Base-by-base conservation (phyloP, 2,888 invertebrate genomes). In the Scrobipalpa atriplicella region DNA sequence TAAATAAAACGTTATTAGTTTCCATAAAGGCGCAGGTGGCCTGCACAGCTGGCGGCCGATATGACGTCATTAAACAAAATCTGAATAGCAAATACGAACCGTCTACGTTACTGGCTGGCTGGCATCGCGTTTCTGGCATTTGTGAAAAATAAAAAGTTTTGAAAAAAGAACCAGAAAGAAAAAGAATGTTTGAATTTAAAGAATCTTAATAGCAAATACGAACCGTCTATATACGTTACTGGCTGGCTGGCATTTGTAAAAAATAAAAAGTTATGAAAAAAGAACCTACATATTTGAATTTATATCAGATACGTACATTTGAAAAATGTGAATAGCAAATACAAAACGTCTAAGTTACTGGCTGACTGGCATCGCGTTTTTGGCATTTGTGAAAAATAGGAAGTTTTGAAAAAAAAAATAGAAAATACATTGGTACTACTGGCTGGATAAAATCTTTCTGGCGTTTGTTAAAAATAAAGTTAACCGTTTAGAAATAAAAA, bases 1-100 rank as follows among this genome's bases (percentile, higher is more conserved):
- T 79, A 79, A 75, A 79, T 77, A 78, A 77, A 78, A 73, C 66
- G 73, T 73, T 79, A 78, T 79, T 79, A 79, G 78, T 79, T 78
- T 76, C 73, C 73, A 75, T 77, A 77, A 56, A 71, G 71, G 72
- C 66, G 68, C 80, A 79, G 78, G 75, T 78, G 78, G 64, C 72
- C 65, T 74, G 67, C 71, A 72, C 82, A 79, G 78, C 77, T 81
- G 81, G 61, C 71, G 65, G 52, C 71, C 78, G 75, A 78, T 80
- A 80, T 75, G 67, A 65, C 73, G 70, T 63, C 75, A 75, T 73
- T 68, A 68, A 70, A 71, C 70, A 58, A 38, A 58, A 58, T 58
- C 58, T 58, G 58, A 58, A 58, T 58, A 58, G 58, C 58, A 58
- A 58, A 58, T 58, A 58, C 58, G 38, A 58, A 58, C 36, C 58